phyloP scores from a whole-genome alignment of 2,888 invertebrate genomes.

The Tineola bisselliella region DNA sequence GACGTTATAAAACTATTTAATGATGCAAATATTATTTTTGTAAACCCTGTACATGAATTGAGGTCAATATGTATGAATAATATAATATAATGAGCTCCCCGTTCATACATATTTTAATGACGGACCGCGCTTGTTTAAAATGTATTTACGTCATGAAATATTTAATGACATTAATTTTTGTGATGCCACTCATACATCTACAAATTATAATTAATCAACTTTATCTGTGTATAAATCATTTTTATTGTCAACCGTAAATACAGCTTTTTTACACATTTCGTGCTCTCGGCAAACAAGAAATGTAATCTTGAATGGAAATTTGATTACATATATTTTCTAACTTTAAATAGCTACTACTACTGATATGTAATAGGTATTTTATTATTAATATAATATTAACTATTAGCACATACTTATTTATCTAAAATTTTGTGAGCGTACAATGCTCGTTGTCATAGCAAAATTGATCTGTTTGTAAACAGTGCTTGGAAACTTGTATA shows the following conservation, averaged over 20 bases:
- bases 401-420: no score
- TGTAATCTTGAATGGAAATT: neutral
- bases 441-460: neutral
- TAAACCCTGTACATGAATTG: neutral
- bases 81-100: neutral
- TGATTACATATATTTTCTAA: no score
- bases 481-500: no score
- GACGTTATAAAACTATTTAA: constrained; percentile 2
- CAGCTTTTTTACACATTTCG: neutral
- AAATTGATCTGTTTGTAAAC: neutral
- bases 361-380: no score
- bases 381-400: no score
- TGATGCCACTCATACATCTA: neutral
- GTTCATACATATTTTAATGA: neutral
- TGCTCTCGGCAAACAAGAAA: neutral
- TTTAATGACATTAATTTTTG: neutral
- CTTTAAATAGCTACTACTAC: no score
- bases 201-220: neutral
- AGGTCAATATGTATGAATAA: constrained; percentile 6
- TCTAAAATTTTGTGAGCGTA: neutral
- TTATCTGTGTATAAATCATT: neutral
- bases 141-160: neutral
- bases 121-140: neutral
- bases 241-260: neutral
- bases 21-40: neutral